Evolutionary conservation across 2,797 vertebrate genomes (phyloP).

Genomic region (Danio kyathit): DNA sequence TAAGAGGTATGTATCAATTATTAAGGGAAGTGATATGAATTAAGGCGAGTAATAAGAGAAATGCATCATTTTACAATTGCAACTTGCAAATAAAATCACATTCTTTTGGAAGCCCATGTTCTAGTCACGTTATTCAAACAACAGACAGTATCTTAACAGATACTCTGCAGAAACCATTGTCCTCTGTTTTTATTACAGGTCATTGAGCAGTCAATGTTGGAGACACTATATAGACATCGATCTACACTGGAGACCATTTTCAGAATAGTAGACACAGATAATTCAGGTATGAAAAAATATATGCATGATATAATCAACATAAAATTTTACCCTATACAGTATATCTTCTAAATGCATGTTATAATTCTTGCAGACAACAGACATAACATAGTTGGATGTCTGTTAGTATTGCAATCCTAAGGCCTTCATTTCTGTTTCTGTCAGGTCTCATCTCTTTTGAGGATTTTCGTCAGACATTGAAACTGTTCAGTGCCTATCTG

Average conservation of each 20-base stretch:
- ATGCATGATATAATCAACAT: too few species aligned
- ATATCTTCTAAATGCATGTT: too few species aligned
- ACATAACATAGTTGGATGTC: not conserved
- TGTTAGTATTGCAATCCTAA: not conserved
- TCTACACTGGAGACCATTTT: conserved; percentile 96
- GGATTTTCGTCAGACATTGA: conserved; percentile 94
- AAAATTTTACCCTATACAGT: too few species aligned
- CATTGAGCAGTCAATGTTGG: conserved; percentile 87
- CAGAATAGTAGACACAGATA: conserved; percentile 92
- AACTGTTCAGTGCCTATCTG: conserved; percentile 89
- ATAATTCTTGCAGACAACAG: not conserved
- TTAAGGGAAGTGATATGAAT: too few species aligned
- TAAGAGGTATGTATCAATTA: too few species aligned
- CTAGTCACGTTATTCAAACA: too few species aligned
- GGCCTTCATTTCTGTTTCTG: not conserved
- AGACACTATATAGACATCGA: conserved; percentile 91
- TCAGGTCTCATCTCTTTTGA: conserved; percentile 91
- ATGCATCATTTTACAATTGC: too few species aligned
- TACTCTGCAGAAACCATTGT: not conserved
- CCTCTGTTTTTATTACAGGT: conserved; percentile 64
- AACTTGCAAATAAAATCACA: too few species aligned
- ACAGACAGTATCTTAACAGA: too few species aligned
- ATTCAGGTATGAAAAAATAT: conserved; percentile 84
- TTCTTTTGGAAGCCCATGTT: conserved; percentile 5
- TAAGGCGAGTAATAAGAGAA: too few species aligned